Evolutionary conservation across 2,888 invertebrate species (phyloP).

Genomic region (Xestia c-nigrum): DNA sequence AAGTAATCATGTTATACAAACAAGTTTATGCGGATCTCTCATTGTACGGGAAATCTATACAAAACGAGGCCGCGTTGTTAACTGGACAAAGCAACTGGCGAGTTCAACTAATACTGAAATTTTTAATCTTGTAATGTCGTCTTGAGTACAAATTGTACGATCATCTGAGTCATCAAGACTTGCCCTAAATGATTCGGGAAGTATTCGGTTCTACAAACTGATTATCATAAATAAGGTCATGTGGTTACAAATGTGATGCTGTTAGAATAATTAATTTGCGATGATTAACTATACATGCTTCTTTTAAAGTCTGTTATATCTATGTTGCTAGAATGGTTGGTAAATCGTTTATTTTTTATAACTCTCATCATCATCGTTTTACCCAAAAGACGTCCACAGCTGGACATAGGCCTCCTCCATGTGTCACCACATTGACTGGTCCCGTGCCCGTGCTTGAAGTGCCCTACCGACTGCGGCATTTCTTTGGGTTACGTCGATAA

Average conservation of each 20-base stretch:
- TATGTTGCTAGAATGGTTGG: background rate
- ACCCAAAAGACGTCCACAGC: too few species aligned
- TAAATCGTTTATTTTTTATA: background rate
- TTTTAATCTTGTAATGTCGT: background rate
- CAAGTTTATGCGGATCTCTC: too few species aligned
- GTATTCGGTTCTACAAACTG: conserved; percentile 38
- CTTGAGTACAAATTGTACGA: background rate
- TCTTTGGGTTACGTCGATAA: too few species aligned
- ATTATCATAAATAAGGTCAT: conserved; percentile 16
- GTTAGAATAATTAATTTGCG: conserved; percentile 25
- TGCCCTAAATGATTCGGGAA: conserved; percentile 41
- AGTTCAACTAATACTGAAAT: background rate
- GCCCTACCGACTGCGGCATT: too few species aligned
- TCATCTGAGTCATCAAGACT: conserved; percentile 36
- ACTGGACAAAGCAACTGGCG: too few species aligned
- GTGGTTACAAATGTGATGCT: conserved; percentile 1
- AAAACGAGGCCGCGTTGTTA: too few species aligned
- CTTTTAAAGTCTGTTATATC: background rate
- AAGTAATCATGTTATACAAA: too few species aligned
- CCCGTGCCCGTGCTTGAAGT: too few species aligned
- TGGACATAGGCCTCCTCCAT: too few species aligned
- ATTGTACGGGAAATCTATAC: too few species aligned
- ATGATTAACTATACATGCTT: conserved; percentile 19
- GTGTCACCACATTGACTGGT: too few species aligned
- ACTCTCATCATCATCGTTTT: too few species aligned